Evolutionary conservation across 2,888 invertebrate species (phyloP).

Genomic region (Drosophila imparisetae): DNA sequence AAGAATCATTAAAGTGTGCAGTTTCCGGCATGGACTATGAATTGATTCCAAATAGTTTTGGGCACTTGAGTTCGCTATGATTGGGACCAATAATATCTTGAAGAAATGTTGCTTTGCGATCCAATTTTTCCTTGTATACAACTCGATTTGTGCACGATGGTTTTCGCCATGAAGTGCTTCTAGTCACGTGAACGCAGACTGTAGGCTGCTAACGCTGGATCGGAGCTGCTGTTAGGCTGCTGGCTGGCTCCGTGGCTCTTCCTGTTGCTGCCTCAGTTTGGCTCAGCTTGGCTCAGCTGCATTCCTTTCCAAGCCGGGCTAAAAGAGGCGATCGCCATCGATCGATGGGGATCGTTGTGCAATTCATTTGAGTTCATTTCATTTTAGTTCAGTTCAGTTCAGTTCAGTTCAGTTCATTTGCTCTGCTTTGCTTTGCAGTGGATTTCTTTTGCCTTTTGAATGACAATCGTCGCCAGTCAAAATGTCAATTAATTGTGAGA

Average conservation of each 20-base stretch:
- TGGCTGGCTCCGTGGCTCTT: slow-evolving; percentile 12
- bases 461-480: slow-evolving; percentile 77
- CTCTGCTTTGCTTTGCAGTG: slow-evolving; percentile 33
- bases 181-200: slow-evolving; percentile 19
- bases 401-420: neutral
- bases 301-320: slow-evolving; percentile 22
- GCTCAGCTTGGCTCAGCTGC: slow-evolving; percentile 6
- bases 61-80: neutral
- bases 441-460: slow-evolving; percentile 56
- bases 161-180: slow-evolving; percentile 21
- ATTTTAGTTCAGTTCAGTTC: no score
- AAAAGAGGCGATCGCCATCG: slow-evolving; percentile 14
- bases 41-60: neutral
- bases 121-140: no score
- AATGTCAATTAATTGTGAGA: slow-evolving; percentile 77
- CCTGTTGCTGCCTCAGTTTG: slow-evolving; percentile 14
- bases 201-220: slow-evolving; percentile 8
- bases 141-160: neutral
- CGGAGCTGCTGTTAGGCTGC: slow-evolving; percentile 10
- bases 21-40: neutral
- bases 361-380: slow-evolving; percentile 7
- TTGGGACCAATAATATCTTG: neutral
- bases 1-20: no score
- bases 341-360: slow-evolving; percentile 4
- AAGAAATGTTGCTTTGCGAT: neutral